Conservation (phyloP, 2,113 vertebrate species). For the Melierax canorus region DNA sequence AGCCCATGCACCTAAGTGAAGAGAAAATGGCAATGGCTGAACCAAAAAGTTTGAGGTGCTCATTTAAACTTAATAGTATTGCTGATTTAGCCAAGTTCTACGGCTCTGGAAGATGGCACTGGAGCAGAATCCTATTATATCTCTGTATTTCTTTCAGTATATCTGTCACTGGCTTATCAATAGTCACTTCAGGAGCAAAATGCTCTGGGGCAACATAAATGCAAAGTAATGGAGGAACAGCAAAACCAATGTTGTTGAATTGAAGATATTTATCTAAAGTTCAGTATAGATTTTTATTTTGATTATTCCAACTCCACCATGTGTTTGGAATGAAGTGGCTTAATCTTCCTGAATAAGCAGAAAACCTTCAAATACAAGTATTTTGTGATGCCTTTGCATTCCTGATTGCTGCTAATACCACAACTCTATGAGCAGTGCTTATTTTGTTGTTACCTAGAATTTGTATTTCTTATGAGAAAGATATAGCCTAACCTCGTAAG, state of each 20-base stretch:
- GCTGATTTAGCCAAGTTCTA: background rate
- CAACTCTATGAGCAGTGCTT: background rate
- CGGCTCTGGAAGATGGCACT: background rate
- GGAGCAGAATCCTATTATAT: background rate
- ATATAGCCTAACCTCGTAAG: background rate
- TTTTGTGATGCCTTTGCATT: background rate
- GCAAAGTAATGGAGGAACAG: background rate
- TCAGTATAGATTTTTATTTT: background rate
- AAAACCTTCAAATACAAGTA: background rate
- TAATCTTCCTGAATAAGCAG: background rate
- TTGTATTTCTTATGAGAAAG: background rate
- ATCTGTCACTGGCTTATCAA: background rate
- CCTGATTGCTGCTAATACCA: background rate
- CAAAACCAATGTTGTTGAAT: background rate
- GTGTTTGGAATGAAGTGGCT: background rate
- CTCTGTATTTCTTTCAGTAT: background rate
- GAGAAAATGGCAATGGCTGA: background rate
- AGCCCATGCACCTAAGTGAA: rapidly evolving
- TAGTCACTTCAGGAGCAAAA: background rate
- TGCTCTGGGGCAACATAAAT: background rate
- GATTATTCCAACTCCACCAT: background rate
- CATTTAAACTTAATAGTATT: background rate
- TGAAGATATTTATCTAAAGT: background rate
- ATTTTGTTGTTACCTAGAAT: background rate
- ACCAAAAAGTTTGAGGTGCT: background rate